Evolutionary conservation across 2,113 vertebrate genomes (phyloP).

Genomic region (Apeltes quadracus): DNA sequence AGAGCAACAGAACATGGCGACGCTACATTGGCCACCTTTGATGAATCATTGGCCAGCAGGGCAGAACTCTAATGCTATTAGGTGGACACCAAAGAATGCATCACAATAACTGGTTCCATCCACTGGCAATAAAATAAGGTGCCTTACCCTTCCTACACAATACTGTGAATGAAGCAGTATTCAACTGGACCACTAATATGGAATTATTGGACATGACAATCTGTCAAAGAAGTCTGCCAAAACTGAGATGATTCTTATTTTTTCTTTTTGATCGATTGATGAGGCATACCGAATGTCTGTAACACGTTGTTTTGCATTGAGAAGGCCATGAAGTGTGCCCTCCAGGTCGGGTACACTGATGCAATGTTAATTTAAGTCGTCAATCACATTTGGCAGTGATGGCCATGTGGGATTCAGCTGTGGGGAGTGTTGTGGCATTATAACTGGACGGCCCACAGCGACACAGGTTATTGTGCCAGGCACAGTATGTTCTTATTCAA

Average conservation of each 20-base stretch:
- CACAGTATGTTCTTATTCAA: neutral
- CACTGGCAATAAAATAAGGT: neutral
- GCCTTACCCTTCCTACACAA: neutral
- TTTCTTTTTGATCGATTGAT: constrained; percentile 15
- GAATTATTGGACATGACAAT: neutral
- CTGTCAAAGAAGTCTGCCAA: constrained; percentile 1
- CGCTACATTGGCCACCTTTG: constrained; percentile 20
- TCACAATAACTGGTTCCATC: constrained; percentile 27
- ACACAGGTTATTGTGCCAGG: neutral
- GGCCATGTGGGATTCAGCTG: constrained; percentile 9
- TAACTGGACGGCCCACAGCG: constrained; percentile 3
- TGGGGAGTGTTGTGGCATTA: constrained; percentile 2
- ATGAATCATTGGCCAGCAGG: constrained; percentile 32
- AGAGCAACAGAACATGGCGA: constrained; percentile 7
- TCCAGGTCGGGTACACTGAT: neutral
- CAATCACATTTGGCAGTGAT: constrained; percentile 39
- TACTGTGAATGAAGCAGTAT: neutral
- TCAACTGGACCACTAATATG: neutral
- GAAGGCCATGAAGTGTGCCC: neutral
- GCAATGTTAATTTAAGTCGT: constrained; percentile 52
- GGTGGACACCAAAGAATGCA: constrained; percentile 35
- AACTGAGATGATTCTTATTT: neutral
- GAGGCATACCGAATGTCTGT: neutral
- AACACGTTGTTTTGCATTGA: neutral
- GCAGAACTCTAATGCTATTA: constrained; percentile 25